Evolutionary conservation across 2,888 invertebrate genomes (phyloP), one percentile per base, ranked within the genome.

Genomic region (Trimorus sp.): DNA sequence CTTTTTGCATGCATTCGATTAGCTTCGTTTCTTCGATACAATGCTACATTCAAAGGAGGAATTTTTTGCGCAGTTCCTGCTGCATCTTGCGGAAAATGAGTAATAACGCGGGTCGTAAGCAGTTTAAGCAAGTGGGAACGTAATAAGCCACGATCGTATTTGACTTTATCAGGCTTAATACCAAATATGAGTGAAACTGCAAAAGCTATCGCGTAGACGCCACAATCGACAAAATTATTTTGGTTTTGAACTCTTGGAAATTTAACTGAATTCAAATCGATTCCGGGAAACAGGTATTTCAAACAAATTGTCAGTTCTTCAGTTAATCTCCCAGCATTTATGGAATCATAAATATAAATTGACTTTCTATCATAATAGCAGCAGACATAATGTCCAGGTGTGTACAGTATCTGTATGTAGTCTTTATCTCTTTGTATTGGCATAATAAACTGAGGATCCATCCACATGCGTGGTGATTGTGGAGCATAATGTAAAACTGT

Each of bases 171-270:
- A 6, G 53, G 53, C 16, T 53, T 53, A 26, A 53, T 53, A n/a
- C 15, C 49, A 49, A 49, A 49, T n/a, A 49, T 14, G n/a, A 14
- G 49, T 7, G 49, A 49, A 49, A 49, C 6, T n/a, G 49, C n/a
- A 49, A 49, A 49, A 49, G 49, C 49, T 14, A 49, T 49, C 7
- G n/a, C 49, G n/a, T 12, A 49, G 7, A 49, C 15, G 14, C 49
- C 49, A n/a, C 14, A 49, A 15, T 49, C 49, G n/a, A 49, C 14
- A 7, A 15, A 14, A 49, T 49, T 49, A 49, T 12, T n/a, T 15
- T 49, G n/a, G n/a, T 49, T 49, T 8, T 49, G 49, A n/a, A 49
- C 49, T 12, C n/a, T 49, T n/a, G 49, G 49, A 49, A 49, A 49
- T 49, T 49, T 49, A 7, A 49, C 49, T n/a, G 49, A n/a, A n/a